A percentile compares a stretch with the other conserved stretches of the same genome.
These are phyloP conservation scores for Meleagris gallopavo DNA, from an alignment of 2,113 vertebrate genomes.

Conservation along the genomic window DNA sequence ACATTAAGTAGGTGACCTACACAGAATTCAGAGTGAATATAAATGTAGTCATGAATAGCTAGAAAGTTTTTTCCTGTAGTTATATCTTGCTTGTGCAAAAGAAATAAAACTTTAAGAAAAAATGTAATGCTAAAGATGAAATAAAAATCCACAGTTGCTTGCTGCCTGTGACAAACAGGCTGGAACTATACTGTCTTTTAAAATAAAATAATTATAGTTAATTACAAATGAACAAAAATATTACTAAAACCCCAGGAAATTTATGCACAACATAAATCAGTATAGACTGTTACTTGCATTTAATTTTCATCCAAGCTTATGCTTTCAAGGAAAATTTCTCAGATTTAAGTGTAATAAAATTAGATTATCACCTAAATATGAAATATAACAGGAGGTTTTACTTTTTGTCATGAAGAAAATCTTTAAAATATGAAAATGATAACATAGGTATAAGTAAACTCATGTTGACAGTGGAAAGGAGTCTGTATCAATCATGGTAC, in stretches of 20 bases:
- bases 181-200: slow-evolving; percentile 51
- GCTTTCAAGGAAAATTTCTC: background rate
- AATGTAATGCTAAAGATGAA: background rate
- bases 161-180: slow-evolving; percentile 10
- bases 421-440: background rate
- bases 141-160: background rate
- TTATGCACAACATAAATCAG: slow-evolving; percentile 61
- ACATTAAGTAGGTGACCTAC: background rate
- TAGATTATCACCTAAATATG: slow-evolving; percentile 1
- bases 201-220: slow-evolving; percentile 74
- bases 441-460: background rate
- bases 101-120: background rate
- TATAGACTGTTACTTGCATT: slow-evolving; percentile 73
- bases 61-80: background rate
- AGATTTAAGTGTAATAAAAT: slow-evolving; percentile 33
- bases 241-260: slow-evolving; percentile 67
- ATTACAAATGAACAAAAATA: slow-evolving; percentile 73
- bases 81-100: background rate
- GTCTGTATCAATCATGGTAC: background rate
- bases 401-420: background rate
- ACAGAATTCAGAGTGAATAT: slow-evolving; percentile 11
- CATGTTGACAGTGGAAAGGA: background rate
- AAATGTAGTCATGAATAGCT: slow-evolving; percentile 30
- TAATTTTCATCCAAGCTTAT: slow-evolving; percentile 57
- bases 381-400: background rate